Evolutionary conservation across 1,140 invertebrate genomes (phyloP), one percentile per base, ranked within the genome.

Genomic region (Drosophila kanapiae): DNA sequence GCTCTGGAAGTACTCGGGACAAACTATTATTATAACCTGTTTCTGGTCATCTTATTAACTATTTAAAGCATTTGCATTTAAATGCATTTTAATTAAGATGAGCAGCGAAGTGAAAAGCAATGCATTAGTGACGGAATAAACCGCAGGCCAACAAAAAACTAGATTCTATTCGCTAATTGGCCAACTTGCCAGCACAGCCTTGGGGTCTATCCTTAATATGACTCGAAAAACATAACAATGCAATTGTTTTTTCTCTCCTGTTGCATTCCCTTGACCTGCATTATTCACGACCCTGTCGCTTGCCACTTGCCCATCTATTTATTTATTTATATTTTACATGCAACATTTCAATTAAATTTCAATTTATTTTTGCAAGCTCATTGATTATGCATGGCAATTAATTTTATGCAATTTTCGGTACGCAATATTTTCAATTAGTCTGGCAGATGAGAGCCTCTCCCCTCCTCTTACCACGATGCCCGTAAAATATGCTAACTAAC

Each of bases 281-380:
- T 68, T 37, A 67, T 69, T 68, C 33, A 67, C 31, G 35, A 38
- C 14, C 11, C 37, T 31, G 45, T 57, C 60, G 37, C 62, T 49
- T 18, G 31, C 31, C 67, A 49, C 42, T 67, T 65, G 18, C 48
- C 45, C 48, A 69, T 54, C 64, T 54, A 70, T 70, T 68, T 63
- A 61, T 51, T 62, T 61, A 53, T 49, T 61, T 61, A 23, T 49
- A 49, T 31, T 51, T 38, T 47, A 69, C 33, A 71, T 58, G 68
- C 31, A 59, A 68, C 62, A 77, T 77, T 77, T 77, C 74, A 77
- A 77, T 77, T 77, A 77, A 77, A 77, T 68, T 77, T 77, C 75
- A 77, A 77, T 77, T 77, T 77, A 67, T 77, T 77, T 76, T 64
- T 75, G 60, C 60, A 40, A 58, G 27, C 74, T 58, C 62, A 77